Conservation (phyloP, 1,140 invertebrate genomes). For the Calliphora vicina region DNA sequence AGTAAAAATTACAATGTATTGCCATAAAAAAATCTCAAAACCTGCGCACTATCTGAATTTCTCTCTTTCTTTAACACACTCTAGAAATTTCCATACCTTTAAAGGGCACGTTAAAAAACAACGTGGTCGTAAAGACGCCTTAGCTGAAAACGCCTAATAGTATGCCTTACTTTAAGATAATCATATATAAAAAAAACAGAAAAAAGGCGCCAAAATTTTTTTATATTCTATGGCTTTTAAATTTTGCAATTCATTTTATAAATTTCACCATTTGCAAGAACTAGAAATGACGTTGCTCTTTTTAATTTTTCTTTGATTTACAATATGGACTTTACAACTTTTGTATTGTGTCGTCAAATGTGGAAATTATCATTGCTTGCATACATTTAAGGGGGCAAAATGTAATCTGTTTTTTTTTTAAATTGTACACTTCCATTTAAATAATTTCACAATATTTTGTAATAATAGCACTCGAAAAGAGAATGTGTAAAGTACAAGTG, state of each 20-base stretch:
- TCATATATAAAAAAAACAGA: not conserved
- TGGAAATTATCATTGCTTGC: not conserved
- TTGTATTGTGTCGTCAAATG: not conserved
- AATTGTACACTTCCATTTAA: not conserved
- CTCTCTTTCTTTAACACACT: not conserved
- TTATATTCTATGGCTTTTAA: not conserved
- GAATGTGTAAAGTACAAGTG: not conserved
- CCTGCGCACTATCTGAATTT: not conserved
- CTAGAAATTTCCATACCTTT: no score
- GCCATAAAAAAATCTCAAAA: not conserved
- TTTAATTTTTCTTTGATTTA: not conserved
- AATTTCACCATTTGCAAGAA: not conserved
- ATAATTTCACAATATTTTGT: conserved; percentile 23
- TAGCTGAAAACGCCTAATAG: not conserved
- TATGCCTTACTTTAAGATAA: no score
- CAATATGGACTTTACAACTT: conserved; percentile 13
- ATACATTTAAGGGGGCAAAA: not conserved
- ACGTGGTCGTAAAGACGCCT: not conserved
- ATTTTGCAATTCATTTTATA: no score
- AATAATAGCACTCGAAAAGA: not conserved
- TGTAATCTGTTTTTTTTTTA: not conserved
- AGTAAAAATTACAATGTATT: not conserved
- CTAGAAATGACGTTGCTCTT: not conserved
- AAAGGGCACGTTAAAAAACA: not conserved
- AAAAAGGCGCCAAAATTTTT: not conserved